Conservation (phyloP, 2,113 vertebrate genomes). For the Dasyurus viverrinus region DNA sequence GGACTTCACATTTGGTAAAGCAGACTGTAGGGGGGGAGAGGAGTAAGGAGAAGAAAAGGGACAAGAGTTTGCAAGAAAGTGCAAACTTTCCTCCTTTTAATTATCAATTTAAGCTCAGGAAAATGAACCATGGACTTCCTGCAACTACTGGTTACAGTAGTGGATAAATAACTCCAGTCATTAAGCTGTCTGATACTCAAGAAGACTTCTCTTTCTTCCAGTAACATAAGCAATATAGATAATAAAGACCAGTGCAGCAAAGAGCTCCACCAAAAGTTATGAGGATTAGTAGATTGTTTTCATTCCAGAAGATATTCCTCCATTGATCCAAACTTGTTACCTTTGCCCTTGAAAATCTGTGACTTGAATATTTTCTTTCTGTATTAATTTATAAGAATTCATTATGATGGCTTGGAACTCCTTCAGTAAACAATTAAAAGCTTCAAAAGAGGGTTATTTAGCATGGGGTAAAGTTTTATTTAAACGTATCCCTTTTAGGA, state of each 20-base stretch:
- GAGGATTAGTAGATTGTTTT: slow-evolving; percentile 92
- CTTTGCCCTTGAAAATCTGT: slow-evolving; percentile 86
- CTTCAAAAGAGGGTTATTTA: slow-evolving; percentile 67
- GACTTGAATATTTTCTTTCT: slow-evolving; percentile 84
- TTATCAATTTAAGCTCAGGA: slow-evolving; percentile 67
- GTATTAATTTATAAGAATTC: slow-evolving; percentile 87
- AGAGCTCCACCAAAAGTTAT: slow-evolving; percentile 89
- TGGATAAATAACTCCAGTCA: slow-evolving; percentile 75
- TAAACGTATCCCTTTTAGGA: slow-evolving; percentile 66
- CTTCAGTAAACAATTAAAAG: slow-evolving; percentile 81
- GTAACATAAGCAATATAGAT: slow-evolving; percentile 93
- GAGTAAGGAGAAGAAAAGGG: background rate
- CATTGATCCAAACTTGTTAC: slow-evolving; percentile 87
- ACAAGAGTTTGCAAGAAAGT: slow-evolving; percentile 76
- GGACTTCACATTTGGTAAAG: slow-evolving; percentile 80
- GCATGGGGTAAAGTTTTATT: slow-evolving; percentile 65
- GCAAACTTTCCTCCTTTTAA: slow-evolving; percentile 71
- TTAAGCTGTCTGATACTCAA: slow-evolving; percentile 93
- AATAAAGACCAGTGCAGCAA: slow-evolving; percentile 88
- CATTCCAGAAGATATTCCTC: slow-evolving; percentile 89
- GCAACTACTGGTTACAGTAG: slow-evolving; percentile 79
- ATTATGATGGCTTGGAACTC: slow-evolving; percentile 85
- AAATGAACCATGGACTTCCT: slow-evolving; percentile 63
- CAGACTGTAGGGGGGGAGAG: slow-evolving; percentile 65
- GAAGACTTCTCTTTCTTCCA: slow-evolving; percentile 91